Percentiles rank a stretch among this genome's conserved stretches.
Conservation (phyloP, 2,797 vertebrate genomes). For the Eulemur rubriventer region DNA sequence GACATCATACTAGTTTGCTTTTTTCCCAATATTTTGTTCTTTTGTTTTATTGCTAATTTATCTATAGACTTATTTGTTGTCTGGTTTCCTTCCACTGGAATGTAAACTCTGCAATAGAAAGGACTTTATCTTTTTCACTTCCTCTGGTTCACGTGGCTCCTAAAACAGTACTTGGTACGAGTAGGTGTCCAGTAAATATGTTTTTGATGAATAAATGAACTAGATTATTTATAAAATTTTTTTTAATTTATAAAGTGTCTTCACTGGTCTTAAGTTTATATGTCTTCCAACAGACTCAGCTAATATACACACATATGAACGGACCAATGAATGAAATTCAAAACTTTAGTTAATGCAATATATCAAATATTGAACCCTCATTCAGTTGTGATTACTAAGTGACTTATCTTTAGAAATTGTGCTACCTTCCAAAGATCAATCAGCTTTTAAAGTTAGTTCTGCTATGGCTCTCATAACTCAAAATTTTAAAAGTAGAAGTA, state of each 20-base stretch:
- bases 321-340: not conserved
- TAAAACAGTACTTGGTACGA: not conserved
- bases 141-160: not conserved
- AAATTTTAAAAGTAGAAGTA: conserved; percentile 49
- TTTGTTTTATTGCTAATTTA: conserved; percentile 22
- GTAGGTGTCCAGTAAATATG: not conserved
- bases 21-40: not conserved
- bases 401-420: conserved; percentile 39
- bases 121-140: not conserved
- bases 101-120: not conserved
- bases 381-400: conserved; percentile 12
- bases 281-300: conserved; percentile 4
- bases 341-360: not conserved
- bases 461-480: not conserved
- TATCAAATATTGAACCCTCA: conserved; percentile 44
- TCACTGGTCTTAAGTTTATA: not conserved
- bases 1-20: not conserved
- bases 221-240: not conserved
- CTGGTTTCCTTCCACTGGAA: not conserved
- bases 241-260: not conserved
- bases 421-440: conserved; percentile 50
- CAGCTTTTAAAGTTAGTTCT: not conserved
- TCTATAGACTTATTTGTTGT: not conserved
- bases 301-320: not conserved
- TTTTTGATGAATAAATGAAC: conserved; percentile 3